Conservation (phyloP, 2,888 invertebrate species). For the Lomographa bimaculata region DNA sequence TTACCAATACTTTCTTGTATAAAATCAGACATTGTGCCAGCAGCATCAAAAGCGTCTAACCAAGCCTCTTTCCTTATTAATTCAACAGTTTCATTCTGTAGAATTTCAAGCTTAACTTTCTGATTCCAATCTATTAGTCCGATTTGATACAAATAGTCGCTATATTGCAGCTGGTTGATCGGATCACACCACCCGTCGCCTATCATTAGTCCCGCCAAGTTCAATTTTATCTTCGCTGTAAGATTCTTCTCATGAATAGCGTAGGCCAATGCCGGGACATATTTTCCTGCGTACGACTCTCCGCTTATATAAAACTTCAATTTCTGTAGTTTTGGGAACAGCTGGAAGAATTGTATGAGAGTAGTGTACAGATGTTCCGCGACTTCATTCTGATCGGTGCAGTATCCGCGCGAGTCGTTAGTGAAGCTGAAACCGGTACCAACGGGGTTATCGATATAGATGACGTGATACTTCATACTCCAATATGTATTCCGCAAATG, state of each 20-base stretch:
- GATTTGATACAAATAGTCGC: constrained; percentile 90
- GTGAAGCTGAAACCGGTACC: constrained; percentile 97
- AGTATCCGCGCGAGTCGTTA: constrained; percentile 88
- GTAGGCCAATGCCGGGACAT: constrained; percentile 89
- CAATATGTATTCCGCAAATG: constrained; percentile 88
- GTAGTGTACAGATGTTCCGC: constrained; percentile 91
- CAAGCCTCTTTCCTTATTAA: constrained; percentile 86
- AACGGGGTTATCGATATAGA: constrained; percentile 97
- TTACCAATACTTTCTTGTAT: too few relatives aligned
- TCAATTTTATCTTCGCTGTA: background rate
- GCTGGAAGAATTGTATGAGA: constrained; percentile 90
- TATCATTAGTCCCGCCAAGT: constrained; percentile 86
- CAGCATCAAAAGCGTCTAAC: constrained; percentile 82
- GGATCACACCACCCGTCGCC: constrained; percentile 93
- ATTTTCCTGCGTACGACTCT: constrained; percentile 93
- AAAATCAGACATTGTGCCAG: constrained; percentile 45
- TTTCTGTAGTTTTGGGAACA: constrained; percentile 89
- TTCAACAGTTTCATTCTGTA: constrained; percentile 81
- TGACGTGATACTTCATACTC: constrained; percentile 89
- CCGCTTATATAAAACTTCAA: constrained; percentile 94
- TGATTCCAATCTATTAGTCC: constrained; percentile 87
- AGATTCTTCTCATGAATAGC: constrained; percentile 83
- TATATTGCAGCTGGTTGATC: constrained; percentile 89
- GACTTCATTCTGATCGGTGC: constrained; percentile 90
- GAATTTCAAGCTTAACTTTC: constrained; percentile 80